Evolutionary conservation across 2,797 vertebrate genomes (phyloP).

Genomic region (Sebastes glaucus): DNA sequence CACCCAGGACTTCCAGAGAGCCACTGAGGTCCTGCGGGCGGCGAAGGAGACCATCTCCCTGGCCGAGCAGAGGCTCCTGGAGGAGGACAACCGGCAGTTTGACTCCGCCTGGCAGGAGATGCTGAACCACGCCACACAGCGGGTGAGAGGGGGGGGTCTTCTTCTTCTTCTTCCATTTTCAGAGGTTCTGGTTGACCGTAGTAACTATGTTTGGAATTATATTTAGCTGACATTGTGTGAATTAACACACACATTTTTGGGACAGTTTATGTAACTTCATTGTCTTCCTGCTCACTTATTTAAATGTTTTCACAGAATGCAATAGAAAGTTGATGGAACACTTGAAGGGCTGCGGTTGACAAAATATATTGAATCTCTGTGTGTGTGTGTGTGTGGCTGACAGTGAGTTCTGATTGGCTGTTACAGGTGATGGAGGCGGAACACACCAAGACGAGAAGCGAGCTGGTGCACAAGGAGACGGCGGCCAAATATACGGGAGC

Average conservation of each 20-base stretch:
- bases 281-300: neutral
- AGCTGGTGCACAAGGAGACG: slow-evolving; percentile 93
- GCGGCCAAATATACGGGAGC: slow-evolving; percentile 92
- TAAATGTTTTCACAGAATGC: accelerated
- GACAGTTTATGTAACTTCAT: neutral
- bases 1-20: slow-evolving; percentile 96
- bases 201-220: neutral
- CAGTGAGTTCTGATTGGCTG: slow-evolving; percentile 22
- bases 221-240: neutral
- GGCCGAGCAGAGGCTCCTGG: slow-evolving; percentile 92
- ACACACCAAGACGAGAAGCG: slow-evolving; percentile 92
- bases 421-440: slow-evolving; percentile 96
- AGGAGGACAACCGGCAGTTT: slow-evolving; percentile 94
- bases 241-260: neutral
- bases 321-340: neutral
- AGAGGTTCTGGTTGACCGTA: neutral
- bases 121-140: slow-evolving; percentile 96
- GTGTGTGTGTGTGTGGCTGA: neutral
- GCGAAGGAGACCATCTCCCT: slow-evolving; percentile 97
- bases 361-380: too few species aligned
- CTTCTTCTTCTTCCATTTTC: neutral
- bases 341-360: neutral
- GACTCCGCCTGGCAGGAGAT: slow-evolving; percentile 99
- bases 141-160: slow-evolving; percentile 76
- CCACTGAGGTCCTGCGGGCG: slow-evolving; percentile 92